Conservation (phyloP, 2,888 invertebrate species). For the Xestia c-nigrum region DNA sequence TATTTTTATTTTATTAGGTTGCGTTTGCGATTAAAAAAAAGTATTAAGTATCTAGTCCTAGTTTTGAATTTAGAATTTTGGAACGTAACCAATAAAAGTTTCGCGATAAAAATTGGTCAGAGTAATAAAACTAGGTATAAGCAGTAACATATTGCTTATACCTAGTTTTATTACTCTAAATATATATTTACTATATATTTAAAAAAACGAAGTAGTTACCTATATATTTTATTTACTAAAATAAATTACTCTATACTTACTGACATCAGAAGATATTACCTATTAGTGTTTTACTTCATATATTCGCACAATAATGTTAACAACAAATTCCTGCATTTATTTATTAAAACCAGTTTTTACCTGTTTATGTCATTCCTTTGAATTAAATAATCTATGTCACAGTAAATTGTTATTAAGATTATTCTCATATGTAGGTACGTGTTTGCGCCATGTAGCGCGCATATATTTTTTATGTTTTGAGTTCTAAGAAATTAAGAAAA, state of each 20-base stretch:
- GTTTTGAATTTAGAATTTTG: constrained; percentile 41
- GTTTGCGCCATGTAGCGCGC: neutral
- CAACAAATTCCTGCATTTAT: constrained; percentile 51
- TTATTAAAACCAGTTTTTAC: constrained; percentile 36
- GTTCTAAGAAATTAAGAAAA: neutral
- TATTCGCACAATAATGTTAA: neutral
- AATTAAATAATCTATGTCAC: constrained; percentile 12
- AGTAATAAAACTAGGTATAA: neutral
- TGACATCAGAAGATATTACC: neutral
- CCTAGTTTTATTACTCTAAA: too few relatives aligned
- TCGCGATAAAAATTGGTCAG: neutral
- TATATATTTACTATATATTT: too few relatives aligned
- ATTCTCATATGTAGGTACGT: neutral
- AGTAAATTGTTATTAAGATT: neutral
- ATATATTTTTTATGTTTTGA: neutral
- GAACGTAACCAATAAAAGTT: constrained; percentile 11
- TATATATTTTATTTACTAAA: neutral
- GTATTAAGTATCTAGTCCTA: constrained; percentile 1
- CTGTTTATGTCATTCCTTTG: constrained; percentile 5
- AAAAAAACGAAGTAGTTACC: too few relatives aligned
- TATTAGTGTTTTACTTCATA: neutral
- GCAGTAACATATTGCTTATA: too few relatives aligned
- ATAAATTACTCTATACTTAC: neutral
- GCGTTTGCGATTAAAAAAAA: constrained; percentile 30
- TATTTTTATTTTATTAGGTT: constrained; percentile 39